Evolutionary conservation across 2,888 invertebrate species (phyloP), one percentile per base, ranked within the genome.

Genomic region (Ophion ellenae): DNA sequence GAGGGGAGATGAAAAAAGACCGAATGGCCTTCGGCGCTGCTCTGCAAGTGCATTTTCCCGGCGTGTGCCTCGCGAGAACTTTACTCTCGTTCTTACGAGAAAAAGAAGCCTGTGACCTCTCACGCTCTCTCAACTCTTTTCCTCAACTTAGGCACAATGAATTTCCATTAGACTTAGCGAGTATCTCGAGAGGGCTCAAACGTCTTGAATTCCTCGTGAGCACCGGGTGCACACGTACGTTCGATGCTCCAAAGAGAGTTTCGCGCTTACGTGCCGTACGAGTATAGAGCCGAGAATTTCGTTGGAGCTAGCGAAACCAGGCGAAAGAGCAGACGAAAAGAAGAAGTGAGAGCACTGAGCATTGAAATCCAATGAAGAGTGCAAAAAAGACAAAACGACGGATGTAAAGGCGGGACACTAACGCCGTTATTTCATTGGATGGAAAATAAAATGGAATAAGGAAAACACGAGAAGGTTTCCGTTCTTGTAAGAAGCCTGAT

Each of bases 161-260:
- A 83, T 79, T 83, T 83, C 79, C 67, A 85, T 83, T 75, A 78
- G 64, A 81, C 78, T 78, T 59, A 70, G 69, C 64, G 70, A 61
- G 78, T 59, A 70, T 71, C 75, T 57, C 70, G 73, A 59, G 73
- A 59, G 71, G 61, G 75, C 70, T 82, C 75, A 71, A 70, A 71
- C 82, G 59, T 82, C 66, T 79, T 59, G 71, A 82, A 85, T 79
- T 79, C 70, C 66, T 79, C 47, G 47, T 74, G 79, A 66, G 57
- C 53, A 80, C 64, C 64, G 73, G 57, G 63, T 70, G 71, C 9
- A 40, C 64, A 79, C 82, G 70, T 79, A 74, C 85, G 75, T 82
- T 82, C 82, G 71, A 80, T 79, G 70, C 78, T 79, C 71, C n/a
- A 45, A 53, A 45, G 57, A 71, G 79, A 71, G 75, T 76, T 85